A percentile compares a stretch with the other conserved stretches of the same genome.
Evolutionary conservation across 2,888 invertebrate genomes (phyloP).

Genomic region (Liopterus haemorrhoidalis): DNA sequence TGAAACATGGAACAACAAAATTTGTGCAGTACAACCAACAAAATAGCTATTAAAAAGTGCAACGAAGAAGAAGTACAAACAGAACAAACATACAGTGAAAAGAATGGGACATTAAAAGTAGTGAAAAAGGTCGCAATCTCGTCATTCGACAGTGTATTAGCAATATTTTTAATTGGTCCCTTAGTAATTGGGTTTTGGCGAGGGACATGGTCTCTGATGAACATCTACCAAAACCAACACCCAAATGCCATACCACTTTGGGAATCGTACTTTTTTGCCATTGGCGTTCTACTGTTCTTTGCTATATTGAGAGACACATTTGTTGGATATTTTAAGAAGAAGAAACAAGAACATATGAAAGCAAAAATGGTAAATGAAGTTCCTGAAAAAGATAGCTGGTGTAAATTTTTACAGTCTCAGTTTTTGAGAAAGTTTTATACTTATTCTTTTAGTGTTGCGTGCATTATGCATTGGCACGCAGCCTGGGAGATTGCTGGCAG

Average conservation of each 20-base stretch:
- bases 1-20: no score
- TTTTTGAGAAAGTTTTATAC: slow-evolving; percentile 43
- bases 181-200: slow-evolving; percentile 52
- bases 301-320: slow-evolving; percentile 50
- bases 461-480: slow-evolving; percentile 52
- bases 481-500: slow-evolving; percentile 46
- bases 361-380: no score
- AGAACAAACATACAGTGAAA: slow-evolving; percentile 21
- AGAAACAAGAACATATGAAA: no score
- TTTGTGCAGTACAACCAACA: no score
- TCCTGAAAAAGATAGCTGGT: no score
- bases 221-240: slow-evolving; percentile 43
- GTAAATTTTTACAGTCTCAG: no score
- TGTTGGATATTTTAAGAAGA: no score
- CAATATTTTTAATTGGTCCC: slow-evolving; percentile 47
- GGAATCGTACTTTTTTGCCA: slow-evolving; percentile 50
- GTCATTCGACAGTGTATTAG: slow-evolving; percentile 45
- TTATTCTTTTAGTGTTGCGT: slow-evolving; percentile 48
- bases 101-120: no score
- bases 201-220: slow-evolving; percentile 52
- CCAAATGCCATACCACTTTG: slow-evolving; percentile 45
- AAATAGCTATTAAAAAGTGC: no score
- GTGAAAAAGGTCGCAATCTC: slow-evolving; percentile 37
- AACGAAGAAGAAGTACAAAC: slow-evolving; percentile 12
- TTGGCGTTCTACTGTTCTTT: slow-evolving; percentile 52